Percentiles rank a stretch among this genome's conserved stretches.
These are phyloP conservation scores for Chitala chitala DNA, from an alignment of 2,113 vertebrate species.

Conservation along the genomic window DNA sequence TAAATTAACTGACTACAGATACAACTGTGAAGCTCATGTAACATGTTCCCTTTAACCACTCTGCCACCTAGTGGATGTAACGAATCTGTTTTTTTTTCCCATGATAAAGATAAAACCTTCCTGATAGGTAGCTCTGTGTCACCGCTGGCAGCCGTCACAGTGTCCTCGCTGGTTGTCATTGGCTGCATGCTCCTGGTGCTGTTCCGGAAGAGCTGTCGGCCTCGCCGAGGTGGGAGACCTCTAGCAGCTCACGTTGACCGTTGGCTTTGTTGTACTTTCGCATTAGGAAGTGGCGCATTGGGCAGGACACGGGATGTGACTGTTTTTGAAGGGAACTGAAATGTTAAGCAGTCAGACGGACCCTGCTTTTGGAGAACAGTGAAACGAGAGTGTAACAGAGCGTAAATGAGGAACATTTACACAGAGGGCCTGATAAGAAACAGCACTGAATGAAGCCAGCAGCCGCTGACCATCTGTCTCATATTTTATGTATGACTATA, in stretches of 20 bases:
- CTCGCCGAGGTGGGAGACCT: slow-evolving; percentile 53
- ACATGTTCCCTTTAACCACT: neutral
- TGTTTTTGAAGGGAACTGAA: neutral
- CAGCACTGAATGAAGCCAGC: neutral
- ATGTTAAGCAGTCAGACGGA: too few species aligned
- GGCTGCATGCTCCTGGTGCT: slow-evolving; percentile 57
- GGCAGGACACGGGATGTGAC: neutral
- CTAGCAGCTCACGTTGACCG: neutral
- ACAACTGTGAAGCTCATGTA: too few species aligned
- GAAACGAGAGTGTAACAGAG: too few species aligned
- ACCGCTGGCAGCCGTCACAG: slow-evolving; percentile 45
- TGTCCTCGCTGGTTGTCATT: slow-evolving; percentile 57
- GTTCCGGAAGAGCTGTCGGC: slow-evolving; percentile 57
- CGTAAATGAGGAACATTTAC: too few species aligned
- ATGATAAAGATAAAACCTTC: slow-evolving; percentile 51
- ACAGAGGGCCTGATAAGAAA: neutral
- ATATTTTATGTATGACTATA: too few species aligned
- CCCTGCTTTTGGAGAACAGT: too few species aligned
- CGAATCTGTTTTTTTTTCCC: slow-evolving; percentile 12
- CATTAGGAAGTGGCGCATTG: too few species aligned
- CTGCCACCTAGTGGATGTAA: neutral
- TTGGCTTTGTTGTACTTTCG: neutral
- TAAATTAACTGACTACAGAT: too few species aligned
- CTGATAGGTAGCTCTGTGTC: slow-evolving; percentile 42
- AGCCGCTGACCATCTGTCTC: too few species aligned